A percentile compares a stretch with the other conserved stretches of the same genome.
Conservation (phyloP, 2,113 vertebrate species). For the Pseudonaja textilis region DNA sequence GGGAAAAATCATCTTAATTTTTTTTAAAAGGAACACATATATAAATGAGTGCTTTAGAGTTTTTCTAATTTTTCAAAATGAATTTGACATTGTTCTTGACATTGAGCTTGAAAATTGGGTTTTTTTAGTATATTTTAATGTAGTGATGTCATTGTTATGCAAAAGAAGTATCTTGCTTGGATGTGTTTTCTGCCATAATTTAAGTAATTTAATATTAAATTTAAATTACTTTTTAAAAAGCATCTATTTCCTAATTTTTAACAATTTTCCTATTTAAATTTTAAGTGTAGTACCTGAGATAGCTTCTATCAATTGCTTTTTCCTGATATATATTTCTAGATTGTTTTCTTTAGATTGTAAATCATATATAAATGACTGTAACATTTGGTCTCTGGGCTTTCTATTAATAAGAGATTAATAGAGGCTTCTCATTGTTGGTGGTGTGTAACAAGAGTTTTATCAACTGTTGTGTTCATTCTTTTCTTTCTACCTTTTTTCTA, state of each 20-base stretch:
- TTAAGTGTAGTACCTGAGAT: not conserved
- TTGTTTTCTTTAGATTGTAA: not conserved
- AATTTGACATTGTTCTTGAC: not conserved
- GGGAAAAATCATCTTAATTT: not conserved
- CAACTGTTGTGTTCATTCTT: not conserved
- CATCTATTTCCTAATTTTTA: not conserved
- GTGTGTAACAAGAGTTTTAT: not conserved
- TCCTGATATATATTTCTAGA: not conserved
- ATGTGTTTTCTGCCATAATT: not conserved
- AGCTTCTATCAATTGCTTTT: not conserved
- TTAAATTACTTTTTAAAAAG: not conserved
- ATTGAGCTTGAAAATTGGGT: not conserved
- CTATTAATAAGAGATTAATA: constrained; percentile 3
- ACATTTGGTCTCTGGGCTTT: not conserved
- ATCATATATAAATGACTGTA: not conserved
- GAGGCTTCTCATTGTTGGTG: not conserved
- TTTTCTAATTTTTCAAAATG: not conserved
- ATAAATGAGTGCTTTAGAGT: not conserved
- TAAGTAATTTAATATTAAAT: not conserved
- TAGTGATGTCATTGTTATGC: not conserved
- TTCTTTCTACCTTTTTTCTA: not conserved
- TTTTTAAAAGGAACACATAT: not conserved
- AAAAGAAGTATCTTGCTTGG: not conserved
- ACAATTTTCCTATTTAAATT: not conserved
- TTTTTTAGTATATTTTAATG: not conserved